Percentiles rank a stretch among this genome's conserved stretches.
Conservation (phyloP, 2,113 vertebrate genomes). For the Varanus salvator region DNA sequence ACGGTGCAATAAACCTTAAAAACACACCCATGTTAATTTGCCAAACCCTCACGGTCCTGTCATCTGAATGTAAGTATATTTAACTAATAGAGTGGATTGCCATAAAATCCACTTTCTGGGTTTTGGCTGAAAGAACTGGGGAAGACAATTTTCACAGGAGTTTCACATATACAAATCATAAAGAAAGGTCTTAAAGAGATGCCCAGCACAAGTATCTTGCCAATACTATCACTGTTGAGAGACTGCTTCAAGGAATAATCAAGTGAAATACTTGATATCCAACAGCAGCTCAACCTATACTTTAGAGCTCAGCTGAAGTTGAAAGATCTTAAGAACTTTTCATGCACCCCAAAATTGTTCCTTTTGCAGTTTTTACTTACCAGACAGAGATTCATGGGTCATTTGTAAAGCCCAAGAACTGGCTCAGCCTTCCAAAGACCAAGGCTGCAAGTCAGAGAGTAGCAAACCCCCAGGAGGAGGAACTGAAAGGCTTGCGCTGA, state of each 20-base stretch:
- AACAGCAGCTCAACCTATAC: neutral
- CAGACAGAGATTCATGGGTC: neutral
- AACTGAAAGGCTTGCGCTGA: neutral
- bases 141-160: neutral
- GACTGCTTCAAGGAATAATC: neutral
- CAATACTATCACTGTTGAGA: no score
- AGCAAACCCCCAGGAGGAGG: neutral
- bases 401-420: neutral
- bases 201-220: neutral
- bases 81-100: no score
- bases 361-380: neutral
- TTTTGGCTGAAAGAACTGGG: neutral
- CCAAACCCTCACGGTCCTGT: neutral
- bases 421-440: neutral
- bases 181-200: neutral
- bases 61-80: neutral
- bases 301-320: no score
- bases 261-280: neutral
- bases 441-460: neutral
- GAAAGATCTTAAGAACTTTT: no score
- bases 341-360: neutral
- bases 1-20: no score
- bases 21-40: neutral
- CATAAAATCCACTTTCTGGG: neutral
- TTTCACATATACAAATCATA: neutral